Base-by-base conservation (phyloP, 2,113 vertebrate species). In the Brachyhypopomus gauderio region DNA sequence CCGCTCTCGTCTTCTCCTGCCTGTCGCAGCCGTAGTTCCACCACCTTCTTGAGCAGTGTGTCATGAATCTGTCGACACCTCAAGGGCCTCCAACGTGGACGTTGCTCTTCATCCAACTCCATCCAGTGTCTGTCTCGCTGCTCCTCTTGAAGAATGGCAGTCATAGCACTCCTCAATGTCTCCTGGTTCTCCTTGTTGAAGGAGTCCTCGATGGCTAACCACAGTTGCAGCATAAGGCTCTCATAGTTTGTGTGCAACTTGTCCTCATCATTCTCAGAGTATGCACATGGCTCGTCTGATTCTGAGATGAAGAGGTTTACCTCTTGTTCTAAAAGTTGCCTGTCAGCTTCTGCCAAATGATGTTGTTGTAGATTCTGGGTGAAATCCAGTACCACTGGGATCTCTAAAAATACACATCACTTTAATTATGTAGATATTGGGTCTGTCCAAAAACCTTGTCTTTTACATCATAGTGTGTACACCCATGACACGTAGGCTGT, bases 141-240 rank as follows among this genome's bases (percentile, higher is more conserved):
- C 82, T 96, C 96, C 90, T 96, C 95, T 80, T 93, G 94, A 27
- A 88, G 85, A 77, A 97, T 88, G 63, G 91, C 87, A 0, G 82
- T 86, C 83, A 95, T 87, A 0, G 95, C 95, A 58, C 92, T 92
- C 80, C 85, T 90, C 85, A 97, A 91, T 38, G 82, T 69, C 20
- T 91, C 85, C 14, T 90, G 88, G 1, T 92, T 83, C 36, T 78
- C 85, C 8, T 81, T 48, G 55, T 17, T 79, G 45, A 97, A 72
- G 2, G 94, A 95, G 55, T 91, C 88, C 27, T 89, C 83, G 72
- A 97, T 81, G 2, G 86, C 84, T 23, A 75, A 83, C 41, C 93
- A 91, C 77, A 97, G 85, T 85, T 86, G 89, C 36, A 87, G 48
- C 7, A 87, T 89, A 59, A 98, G 92, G 63, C 86, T 5, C 70